phyloP scores from a whole-genome alignment of 2,797 vertebrate genomes.

The Clamator glandarius region DNA sequence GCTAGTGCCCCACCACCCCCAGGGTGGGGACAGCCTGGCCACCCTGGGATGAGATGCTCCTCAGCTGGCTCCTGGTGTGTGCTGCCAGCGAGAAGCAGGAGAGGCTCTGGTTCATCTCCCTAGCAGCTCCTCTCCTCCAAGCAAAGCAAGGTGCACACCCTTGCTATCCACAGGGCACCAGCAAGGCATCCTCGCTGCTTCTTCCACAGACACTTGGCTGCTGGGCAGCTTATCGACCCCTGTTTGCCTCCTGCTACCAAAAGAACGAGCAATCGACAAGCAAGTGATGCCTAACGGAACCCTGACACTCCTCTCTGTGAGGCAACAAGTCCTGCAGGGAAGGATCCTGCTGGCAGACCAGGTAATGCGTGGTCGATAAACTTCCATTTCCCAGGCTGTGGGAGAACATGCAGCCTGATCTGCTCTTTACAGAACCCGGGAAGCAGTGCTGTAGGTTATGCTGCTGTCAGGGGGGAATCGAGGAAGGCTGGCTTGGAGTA shows the following conservation, averaged over 20 bases:
- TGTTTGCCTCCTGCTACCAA: not conserved
- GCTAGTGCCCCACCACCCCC: too few relatives aligned
- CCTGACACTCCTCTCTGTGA: not conserved
- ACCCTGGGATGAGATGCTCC: too few relatives aligned
- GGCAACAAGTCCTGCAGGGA: not conserved
- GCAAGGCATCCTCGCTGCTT: not conserved
- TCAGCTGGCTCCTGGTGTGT: too few relatives aligned
- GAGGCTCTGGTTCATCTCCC: too few relatives aligned
- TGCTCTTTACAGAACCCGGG: not conserved
- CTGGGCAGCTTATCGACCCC: not conserved
- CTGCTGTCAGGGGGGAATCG: not conserved
- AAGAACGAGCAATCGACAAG: fast-evolving
- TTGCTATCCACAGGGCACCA: fast-evolving
- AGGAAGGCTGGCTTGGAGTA: not conserved
- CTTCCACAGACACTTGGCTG: fast-evolving
- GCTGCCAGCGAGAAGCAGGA: too few relatives aligned
- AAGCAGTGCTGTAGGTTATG: not conserved
- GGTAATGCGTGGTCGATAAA: not conserved
- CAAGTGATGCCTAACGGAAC: not conserved
- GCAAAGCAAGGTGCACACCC: too few relatives aligned
- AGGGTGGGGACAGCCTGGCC: too few relatives aligned
- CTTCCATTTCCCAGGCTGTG: not conserved
- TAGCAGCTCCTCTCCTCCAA: too few relatives aligned
- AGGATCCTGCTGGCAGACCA: not conserved
- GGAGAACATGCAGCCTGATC: not conserved